Base-by-base conservation (phyloP, 2,888 invertebrate genomes). In the Cacoxenus indagator region DNA sequence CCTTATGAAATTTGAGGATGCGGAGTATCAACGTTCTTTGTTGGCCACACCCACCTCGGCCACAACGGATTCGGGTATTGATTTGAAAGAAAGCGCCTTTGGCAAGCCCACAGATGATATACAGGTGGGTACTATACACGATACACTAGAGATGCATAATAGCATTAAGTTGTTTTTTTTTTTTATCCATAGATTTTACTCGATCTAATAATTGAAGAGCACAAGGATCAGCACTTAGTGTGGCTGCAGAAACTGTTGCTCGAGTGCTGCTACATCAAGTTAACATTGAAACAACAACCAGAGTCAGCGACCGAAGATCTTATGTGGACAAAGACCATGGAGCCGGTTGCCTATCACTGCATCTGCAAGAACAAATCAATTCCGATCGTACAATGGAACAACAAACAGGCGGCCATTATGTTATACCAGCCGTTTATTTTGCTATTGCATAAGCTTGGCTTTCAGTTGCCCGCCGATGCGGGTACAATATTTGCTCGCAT, bases 401-500 rank as follows among this genome's bases (percentile, higher is more conserved):
- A 91, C 69, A 91, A 92, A 46, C 93, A 95, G 84, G 91, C 90
- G 4, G 84, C 87, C 4, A 90, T 92, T n/a, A 90, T 94, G 82
- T 90, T 91, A 64, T 92, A 93, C 76, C 90, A 92, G 73, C 92
- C 92, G 59, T 94, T 94, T 83, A 87, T 93, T 4, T 88, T 93
- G 65, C 87, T 95, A 1, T 86, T 95, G 57, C 92, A 93, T 76
- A 93, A 92, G 82, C 88, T 95, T 4, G 95, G 95, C 11, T 92
- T 95, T 77, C 91, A 93, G 76, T 88, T 94, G 85, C 93, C 94
- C 0, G 91, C 90, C 0, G 93, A 94, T 84, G 91, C 92, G 0
- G 93, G 93, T n/a, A 92, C 92, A 82, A 87, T 93, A 9, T 95
- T 92, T 83, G 92, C 94, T 2, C 89, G 94, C 71, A 94, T 95